phyloP scores from a whole-genome alignment of 2,113 vertebrate species.

The Elanoides forficatus region DNA sequence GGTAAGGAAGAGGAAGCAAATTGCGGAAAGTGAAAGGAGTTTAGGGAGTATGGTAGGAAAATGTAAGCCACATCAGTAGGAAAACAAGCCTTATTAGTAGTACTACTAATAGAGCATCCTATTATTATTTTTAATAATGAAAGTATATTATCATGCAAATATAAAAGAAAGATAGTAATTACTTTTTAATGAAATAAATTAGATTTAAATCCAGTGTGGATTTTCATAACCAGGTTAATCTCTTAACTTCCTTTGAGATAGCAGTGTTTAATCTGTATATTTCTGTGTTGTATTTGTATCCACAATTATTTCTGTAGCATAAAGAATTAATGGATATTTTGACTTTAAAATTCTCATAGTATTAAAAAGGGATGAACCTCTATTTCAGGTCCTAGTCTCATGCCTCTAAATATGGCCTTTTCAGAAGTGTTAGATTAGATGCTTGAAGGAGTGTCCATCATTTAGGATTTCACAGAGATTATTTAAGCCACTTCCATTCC shows the following conservation, averaged over 20 bases:
- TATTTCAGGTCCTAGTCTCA: not conserved
- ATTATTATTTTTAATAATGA: not conserved
- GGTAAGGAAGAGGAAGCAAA: not conserved
- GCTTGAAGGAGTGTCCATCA: not conserved
- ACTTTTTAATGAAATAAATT: not conserved
- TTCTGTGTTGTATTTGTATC: not conserved
- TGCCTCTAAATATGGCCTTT: not conserved
- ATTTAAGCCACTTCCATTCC: not conserved
- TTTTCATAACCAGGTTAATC: not conserved
- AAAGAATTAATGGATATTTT: not conserved
- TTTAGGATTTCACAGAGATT: not conserved
- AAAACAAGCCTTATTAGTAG: not conserved
- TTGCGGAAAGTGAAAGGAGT: not conserved
- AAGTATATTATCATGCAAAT: not conserved
- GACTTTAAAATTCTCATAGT: not conserved
- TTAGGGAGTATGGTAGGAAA: not conserved
- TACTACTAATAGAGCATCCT: not conserved
- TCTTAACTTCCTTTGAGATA: not conserved
- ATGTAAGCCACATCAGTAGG: not conserved
- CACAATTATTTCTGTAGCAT: not conserved
- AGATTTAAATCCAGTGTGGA: not conserved
- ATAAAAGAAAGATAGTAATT: not conserved
- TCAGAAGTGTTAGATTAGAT: not conserved
- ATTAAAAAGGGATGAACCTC: not conserved
- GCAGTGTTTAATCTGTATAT: not conserved